These are phyloP conservation scores for Archaeoteleia sp. DNA, from an alignment of 2,888 invertebrate species.

Conservation along the genomic window DNA sequence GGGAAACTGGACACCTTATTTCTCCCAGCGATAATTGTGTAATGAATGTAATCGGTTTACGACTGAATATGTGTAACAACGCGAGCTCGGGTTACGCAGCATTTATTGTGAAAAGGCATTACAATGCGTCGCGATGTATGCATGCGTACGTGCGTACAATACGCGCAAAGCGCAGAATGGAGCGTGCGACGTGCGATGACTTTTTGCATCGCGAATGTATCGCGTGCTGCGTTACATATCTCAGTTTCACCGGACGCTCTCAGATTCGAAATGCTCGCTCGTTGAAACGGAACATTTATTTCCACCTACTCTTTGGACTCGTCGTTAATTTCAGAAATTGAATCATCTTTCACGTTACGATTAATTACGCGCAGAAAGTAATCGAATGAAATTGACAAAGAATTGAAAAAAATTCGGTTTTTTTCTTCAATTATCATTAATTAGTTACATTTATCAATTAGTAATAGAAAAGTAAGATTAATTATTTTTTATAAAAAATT, in stretches of 20 bases:
- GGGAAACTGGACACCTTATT: too few relatives aligned
- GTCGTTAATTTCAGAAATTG: too few relatives aligned
- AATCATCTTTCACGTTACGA: constrained; percentile 5
- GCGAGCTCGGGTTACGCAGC: constrained; percentile 16
- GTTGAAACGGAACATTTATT: constrained; percentile 13
- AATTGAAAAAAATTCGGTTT: too few relatives aligned
- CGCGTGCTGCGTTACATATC: constrained; percentile 22
- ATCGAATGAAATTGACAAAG: too few relatives aligned
- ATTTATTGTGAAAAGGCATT: constrained; percentile 34
- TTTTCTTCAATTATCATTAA: too few relatives aligned
- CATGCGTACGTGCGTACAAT: constrained; percentile 25
- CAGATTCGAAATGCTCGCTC: constrained; percentile 53
- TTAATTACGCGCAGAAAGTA: too few relatives aligned
- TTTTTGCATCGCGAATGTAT: constrained; percentile 13
- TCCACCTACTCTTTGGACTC: constrained; percentile 4
- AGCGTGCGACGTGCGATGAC: constrained; percentile 10
- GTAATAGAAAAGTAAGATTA: too few relatives aligned
- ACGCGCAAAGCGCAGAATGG: constrained; percentile 13
- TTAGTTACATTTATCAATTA: too few relatives aligned
- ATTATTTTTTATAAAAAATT: too few relatives aligned
- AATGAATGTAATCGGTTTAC: constrained; percentile 14
- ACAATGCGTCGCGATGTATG: constrained; percentile 17
- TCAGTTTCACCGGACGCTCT: constrained; percentile 67
- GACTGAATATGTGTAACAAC: constrained; percentile 14
- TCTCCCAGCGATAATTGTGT: constrained; percentile 11